Conservation (phyloP, 2,888 invertebrate species). For the Drosophila lutescens region DNA sequence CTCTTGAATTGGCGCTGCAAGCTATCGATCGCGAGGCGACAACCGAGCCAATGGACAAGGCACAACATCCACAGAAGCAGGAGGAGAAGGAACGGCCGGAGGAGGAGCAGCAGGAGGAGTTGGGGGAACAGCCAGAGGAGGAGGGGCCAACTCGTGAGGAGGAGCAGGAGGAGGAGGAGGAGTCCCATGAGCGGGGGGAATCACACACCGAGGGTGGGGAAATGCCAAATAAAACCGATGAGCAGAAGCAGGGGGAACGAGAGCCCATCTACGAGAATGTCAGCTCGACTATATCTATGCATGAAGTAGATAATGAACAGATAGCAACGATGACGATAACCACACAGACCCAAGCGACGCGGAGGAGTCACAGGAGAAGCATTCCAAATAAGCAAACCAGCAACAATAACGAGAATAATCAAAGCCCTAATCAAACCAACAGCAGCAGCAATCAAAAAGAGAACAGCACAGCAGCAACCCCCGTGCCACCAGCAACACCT, state of each 20-base stretch:
- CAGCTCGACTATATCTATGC: constrained; percentile 77
- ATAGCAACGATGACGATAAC: constrained; percentile 49
- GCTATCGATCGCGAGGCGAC: constrained; percentile 86
- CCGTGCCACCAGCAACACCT: constrained; percentile 13
- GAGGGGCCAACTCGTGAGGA: background rate
- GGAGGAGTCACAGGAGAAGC: constrained; percentile 62
- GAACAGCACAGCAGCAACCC: constrained; percentile 44
- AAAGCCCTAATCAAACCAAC: constrained; percentile 51
- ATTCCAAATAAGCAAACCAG: constrained; percentile 66
- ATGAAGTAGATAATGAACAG: constrained; percentile 73
- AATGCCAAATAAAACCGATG: constrained; percentile 73
- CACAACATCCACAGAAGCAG: constrained; percentile 26
- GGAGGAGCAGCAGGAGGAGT: constrained; percentile 10
- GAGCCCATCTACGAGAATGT: constrained; percentile 85
- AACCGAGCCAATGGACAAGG: constrained; percentile 46
- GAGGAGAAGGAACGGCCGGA: constrained; percentile 21
- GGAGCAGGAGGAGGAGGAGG: constrained; percentile 12
- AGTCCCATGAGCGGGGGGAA: constrained; percentile 5
- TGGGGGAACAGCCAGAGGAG: constrained; percentile 25
- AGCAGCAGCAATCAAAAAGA: constrained; percentile 36
- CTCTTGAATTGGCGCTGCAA: constrained; percentile 87
- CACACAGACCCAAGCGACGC: constrained; percentile 46
- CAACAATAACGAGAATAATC: constrained; percentile 64
- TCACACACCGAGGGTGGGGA: constrained; percentile 26
- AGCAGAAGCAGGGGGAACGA: constrained; percentile 56